phyloP scores from a whole-genome alignment of 1,140 invertebrate species.

The Caenorhabditis inopinata region DNA sequence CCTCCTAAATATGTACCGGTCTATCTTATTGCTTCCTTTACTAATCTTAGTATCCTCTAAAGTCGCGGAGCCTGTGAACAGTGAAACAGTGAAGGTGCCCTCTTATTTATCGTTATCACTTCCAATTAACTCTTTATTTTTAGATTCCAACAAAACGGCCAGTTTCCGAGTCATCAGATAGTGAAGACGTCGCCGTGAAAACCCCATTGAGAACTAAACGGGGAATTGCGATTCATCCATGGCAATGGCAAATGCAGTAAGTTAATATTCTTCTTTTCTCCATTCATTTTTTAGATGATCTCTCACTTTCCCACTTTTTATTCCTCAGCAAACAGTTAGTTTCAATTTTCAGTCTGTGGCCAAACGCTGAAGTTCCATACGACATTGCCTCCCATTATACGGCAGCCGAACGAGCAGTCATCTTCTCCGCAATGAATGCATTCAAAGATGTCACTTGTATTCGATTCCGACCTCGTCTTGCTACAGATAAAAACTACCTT shows the following conservation, averaged over 20 bases:
- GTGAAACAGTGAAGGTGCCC: background rate
- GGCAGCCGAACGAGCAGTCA: background rate
- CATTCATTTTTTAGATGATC: background rate
- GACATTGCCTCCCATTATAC: conserved; percentile 42
- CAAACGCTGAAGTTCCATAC: conserved; percentile 36
- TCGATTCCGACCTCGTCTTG: conserved; percentile 35
- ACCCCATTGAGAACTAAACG: background rate
- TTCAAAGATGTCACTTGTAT: conserved; percentile 37
- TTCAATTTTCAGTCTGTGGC: conserved; percentile 43
- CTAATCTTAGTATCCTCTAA: background rate
- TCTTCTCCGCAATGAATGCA: conserved; percentile 30
- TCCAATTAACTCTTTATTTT: background rate
- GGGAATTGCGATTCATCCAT: conserved; percentile 10
- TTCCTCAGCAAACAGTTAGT: background rate
- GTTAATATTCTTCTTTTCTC: background rate
- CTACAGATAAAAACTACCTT: conserved; percentile 31
- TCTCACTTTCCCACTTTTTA: too few species aligned
- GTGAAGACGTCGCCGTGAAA: conserved; percentile 17
- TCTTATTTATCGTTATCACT: background rate
- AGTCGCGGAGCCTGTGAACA: background rate
- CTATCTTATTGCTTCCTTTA: background rate
- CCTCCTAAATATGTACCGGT: conserved; percentile 2
- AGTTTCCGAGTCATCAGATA: conserved; percentile 1
- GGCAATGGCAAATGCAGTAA: conserved; percentile 1
- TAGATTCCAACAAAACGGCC: conserved; percentile 25